Base-by-base conservation (phyloP, 2,888 invertebrate species). In the Ceratothoa steindachneri region DNA sequence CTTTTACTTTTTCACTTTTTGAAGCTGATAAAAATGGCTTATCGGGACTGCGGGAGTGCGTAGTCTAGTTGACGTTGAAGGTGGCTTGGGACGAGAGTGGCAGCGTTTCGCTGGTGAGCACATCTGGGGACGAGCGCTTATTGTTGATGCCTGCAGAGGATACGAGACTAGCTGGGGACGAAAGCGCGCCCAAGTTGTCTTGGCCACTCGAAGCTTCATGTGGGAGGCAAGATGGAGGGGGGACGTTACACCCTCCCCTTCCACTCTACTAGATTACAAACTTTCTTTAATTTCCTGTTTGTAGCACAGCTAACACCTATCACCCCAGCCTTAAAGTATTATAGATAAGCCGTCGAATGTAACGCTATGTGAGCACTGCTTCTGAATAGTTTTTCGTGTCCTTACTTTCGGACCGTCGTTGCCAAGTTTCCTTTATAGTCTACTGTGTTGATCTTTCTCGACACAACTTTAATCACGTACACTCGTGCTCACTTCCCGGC, bases 161-260 rank as follows among this genome's bases (percentile, higher is more conserved):
- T 41, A 41, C 15, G 41, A 41, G 41, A 41, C 41, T 41, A 41
- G 41, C 41, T 41, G 41, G 41, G 41, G 41, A 41, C 41, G 41
- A 41, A 41, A 41, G 41, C 41, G 41, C 41, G 41, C 41, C 41
- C 15, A 41, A 15, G 5, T 41, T 7, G 60, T 60, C 60, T 60
- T 60, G 60, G 60, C 60, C 60, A 60, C 27, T 60, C 60, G 60
- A 60, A 60, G 60, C 60, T 60, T 60, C 60, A 60, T 60, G 60
- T 60, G 60, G 60, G 60, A 60, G 60, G 60, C 24, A 60, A 24
- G 24, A 24, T 24, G 60, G 27, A 12, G 12, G 24, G 27, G 9
- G 22, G 60, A 60, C 12, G 41, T 5, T 9, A 41, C 41, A 41
- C 41, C 5, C 15, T 41, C 41, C 15, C 41, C 41, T 9, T 41